Percentiles rank a stretch among this genome's conserved stretches.
Conservation (phyloP, 2,888 invertebrate species). For the Disparrhopalites patrizii region DNA sequence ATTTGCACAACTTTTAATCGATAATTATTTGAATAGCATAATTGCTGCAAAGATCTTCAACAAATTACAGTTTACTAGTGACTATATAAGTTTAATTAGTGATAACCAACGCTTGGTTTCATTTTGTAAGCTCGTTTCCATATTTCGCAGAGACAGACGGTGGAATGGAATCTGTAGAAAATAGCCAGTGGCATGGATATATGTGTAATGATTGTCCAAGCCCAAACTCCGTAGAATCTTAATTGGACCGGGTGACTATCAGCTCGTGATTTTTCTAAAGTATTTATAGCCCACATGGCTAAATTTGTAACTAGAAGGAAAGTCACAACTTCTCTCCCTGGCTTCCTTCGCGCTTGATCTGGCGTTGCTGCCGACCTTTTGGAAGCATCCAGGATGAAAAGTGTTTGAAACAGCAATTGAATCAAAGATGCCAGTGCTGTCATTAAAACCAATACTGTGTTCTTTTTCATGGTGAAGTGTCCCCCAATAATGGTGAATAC, state of each 20-base stretch:
- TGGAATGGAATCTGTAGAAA: slow-evolving; percentile 77
- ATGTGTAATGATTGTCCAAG: slow-evolving; percentile 54
- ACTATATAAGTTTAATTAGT: too few species aligned
- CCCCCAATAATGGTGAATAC: slow-evolving; percentile 91
- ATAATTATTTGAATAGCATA: too few species aligned
- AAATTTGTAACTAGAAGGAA: slow-evolving; percentile 80
- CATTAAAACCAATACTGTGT: slow-evolving; percentile 74
- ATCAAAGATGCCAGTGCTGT: slow-evolving; percentile 79
- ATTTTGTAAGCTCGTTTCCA: slow-evolving; percentile 95
- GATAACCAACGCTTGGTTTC: slow-evolving; percentile 57
- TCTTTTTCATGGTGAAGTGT: slow-evolving; percentile 66
- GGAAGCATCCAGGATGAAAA: slow-evolving; percentile 86
- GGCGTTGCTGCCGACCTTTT: slow-evolving; percentile 75
- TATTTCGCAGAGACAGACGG: slow-evolving; percentile 91
- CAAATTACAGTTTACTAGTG: too few species aligned
- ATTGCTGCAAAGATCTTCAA: too few species aligned
- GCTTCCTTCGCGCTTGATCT: slow-evolving; percentile 78
- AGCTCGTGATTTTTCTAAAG: slow-evolving; percentile 53
- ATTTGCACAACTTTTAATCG: too few species aligned
- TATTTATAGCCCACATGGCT: slow-evolving; percentile 78
- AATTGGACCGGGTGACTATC: slow-evolving; percentile 54
- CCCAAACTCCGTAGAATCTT: slow-evolving; percentile 54
- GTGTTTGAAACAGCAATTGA: slow-evolving; percentile 84
- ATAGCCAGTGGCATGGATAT: slow-evolving; percentile 54
- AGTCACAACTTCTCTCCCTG: slow-evolving; percentile 88